Base-by-base conservation (phyloP, 2,113 vertebrate species). In the Vireo altiloquus region DNA sequence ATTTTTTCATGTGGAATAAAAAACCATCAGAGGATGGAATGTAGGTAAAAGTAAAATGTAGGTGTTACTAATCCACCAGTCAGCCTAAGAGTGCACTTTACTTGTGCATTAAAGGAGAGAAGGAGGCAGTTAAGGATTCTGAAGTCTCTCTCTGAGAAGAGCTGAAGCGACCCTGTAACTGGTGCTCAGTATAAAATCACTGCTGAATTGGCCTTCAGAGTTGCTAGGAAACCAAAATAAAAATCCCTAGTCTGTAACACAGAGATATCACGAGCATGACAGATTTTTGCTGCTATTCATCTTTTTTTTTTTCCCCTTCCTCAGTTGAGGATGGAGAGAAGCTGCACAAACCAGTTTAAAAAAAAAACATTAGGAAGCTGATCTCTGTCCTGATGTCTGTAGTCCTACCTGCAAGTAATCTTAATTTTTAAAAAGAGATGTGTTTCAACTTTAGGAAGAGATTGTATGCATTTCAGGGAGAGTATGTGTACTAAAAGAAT, bases 211-310 rank as follows among this genome's bases (percentile, higher is more conserved):
- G 77, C 64, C 87, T 60, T 61, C 63, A 72, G 78, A 91, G 89
- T 92, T 94, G 91, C 91, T 95, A 89, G 84, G 89, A 94, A 82
- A 95, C 84, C 21, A 42, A 56, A 87, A 72, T 60, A 81, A 87
- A 92, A 94, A 74, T 79, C 76, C 59, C 64, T 46, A 3, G 40
- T 81, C 80, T 94, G 64, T 57, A 70, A 70, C 10, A 1, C 53
- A 37, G 56, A 78, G 57, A 68, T 94, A 84, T 17, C 56, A 50
- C 8, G 31, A 78, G 50, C 60, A 10, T 63, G 80, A 75, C 16
- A 61, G 39, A 81, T 60, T 88, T 93, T 78, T 74, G n/a, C 54
- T 90, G 37, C 75, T 82, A 13, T 54, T 79, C n/a, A 3, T 60
- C 9, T 24, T 63, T 70, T n/a, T 40, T 25, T 14, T 24, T 44